Evolutionary conservation across 2,113 vertebrate species (phyloP).

Genomic region (Psittacus erithacus): DNA sequence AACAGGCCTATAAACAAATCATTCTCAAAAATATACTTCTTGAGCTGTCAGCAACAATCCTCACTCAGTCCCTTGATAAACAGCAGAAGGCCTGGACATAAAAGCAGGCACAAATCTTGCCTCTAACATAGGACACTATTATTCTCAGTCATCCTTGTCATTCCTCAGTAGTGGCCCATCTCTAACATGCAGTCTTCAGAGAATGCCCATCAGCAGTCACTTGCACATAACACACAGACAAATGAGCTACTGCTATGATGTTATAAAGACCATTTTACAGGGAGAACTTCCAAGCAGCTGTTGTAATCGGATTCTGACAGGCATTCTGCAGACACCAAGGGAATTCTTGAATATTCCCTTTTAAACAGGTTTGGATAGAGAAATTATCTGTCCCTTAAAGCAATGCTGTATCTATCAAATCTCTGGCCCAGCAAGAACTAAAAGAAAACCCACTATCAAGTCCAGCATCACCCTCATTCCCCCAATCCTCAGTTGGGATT

Average conservation of each 20-base stretch:
- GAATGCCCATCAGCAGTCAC: not conserved
- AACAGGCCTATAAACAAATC: not conserved
- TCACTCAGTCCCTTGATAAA: not conserved
- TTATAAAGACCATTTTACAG: not conserved
- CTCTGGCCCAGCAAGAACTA: not conserved
- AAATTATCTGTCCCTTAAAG: not conserved
- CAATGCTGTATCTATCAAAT: not conserved
- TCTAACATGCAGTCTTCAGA: not conserved
- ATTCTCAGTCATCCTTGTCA: not conserved
- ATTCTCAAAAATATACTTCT: not conserved
- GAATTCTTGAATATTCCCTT: not conserved
- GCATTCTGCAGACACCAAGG: not conserved
- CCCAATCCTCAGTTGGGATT: not conserved
- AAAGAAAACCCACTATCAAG: not conserved
- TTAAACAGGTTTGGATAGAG: not conserved
- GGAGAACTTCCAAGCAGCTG: not conserved
- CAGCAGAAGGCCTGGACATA: not conserved
- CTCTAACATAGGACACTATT: rapidly evolving
- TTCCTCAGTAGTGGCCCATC: not conserved
- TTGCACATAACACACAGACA: not conserved
- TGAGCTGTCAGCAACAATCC: not conserved
- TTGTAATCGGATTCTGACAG: not conserved
- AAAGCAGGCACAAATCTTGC: not conserved
- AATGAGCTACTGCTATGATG: not conserved
- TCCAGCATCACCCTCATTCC: not conserved